Percentiles rank a stretch among this genome's conserved stretches.
Evolutionary conservation across 1,140 invertebrate genomes (phyloP).

Genomic region (Drosophila ananassae): DNA sequence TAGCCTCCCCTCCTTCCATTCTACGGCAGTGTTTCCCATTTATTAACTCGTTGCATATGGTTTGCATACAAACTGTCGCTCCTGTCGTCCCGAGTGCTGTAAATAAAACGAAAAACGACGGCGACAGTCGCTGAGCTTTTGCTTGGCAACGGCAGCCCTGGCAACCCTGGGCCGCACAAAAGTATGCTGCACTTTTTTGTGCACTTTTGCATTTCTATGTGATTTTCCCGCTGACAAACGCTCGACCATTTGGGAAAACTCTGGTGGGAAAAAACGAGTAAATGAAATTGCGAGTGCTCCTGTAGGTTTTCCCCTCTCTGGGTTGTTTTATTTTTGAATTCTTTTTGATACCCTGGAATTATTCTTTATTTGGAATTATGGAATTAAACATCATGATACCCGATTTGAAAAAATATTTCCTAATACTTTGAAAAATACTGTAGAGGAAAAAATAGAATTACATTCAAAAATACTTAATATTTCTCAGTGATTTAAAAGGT

Average conservation of each 20-base stretch:
- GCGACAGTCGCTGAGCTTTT: slow-evolving; percentile 59
- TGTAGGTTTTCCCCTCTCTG: background rate
- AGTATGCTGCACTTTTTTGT: slow-evolving; percentile 75
- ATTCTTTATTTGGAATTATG: too few species aligned
- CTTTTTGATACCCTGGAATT: background rate
- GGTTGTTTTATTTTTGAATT: background rate
- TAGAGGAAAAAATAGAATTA: background rate
- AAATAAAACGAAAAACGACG: slow-evolving; percentile 68
- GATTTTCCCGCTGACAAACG: slow-evolving; percentile 61
- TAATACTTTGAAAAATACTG: background rate
- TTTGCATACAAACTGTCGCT: slow-evolving; percentile 60
- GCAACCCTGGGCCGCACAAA: slow-evolving; percentile 27
- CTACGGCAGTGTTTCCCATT: slow-evolving; percentile 46
- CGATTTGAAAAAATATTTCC: too few species aligned
- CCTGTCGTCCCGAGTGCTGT: slow-evolving; percentile 56
- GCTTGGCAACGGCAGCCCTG: slow-evolving; percentile 60
- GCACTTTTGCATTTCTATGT: slow-evolving; percentile 64
- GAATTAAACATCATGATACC: background rate
- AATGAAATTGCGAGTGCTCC: slow-evolving; percentile 21
- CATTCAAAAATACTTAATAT: too few species aligned
- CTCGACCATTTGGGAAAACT: slow-evolving; percentile 59
- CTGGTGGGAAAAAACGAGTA: slow-evolving; percentile 27
- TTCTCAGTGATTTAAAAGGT: background rate
- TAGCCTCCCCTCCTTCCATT: background rate
- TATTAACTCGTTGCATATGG: slow-evolving; percentile 81